A percentile compares a stretch with the other conserved stretches of the same genome.
phyloP scores from a whole-genome alignment of 2,888 invertebrate genomes.

The Conistra vaccinii region DNA sequence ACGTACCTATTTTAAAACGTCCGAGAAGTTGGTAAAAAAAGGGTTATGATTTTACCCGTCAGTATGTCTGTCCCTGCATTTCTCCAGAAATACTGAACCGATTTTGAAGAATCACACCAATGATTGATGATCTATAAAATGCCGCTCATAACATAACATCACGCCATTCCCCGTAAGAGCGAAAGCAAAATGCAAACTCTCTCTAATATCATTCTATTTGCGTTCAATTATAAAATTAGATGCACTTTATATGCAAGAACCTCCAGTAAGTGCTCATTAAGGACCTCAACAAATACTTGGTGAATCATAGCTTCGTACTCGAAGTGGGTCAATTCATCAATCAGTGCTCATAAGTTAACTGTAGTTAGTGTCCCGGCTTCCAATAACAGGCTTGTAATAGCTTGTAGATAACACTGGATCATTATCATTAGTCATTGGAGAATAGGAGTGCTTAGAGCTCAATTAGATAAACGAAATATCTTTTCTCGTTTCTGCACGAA shows the following conservation, averaged over 20 bases:
- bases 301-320: constrained; percentile 57
- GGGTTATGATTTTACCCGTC: not conserved
- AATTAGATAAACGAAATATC: not conserved
- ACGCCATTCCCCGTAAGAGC: constrained; percentile 28
- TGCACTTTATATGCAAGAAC: constrained; percentile 44
- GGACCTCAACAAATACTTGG: constrained; percentile 34
- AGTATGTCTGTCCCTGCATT: too few relatives aligned
- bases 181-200: constrained; percentile 40
- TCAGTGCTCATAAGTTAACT: constrained; percentile 51
- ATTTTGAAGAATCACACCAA: constrained; percentile 16
- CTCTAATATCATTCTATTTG: constrained; percentile 27
- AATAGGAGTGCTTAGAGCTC: not conserved
- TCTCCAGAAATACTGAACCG: not conserved
- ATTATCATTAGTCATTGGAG: constrained; percentile 17
- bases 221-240: constrained; percentile 34
- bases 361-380: constrained; percentile 34
- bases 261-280: constrained; percentile 46
- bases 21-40: not conserved
- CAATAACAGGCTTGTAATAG: constrained; percentile 43
- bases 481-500: not conserved
- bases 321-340: constrained; percentile 65
- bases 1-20: not conserved
- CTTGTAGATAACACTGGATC: constrained; percentile 30
- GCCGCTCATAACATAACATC: constrained; percentile 26
- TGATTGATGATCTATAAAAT: constrained; percentile 20